These are phyloP conservation scores for Poeciliopsis prolifica DNA, from an alignment of 2,113 vertebrate genomes.

Conservation along the genomic window DNA sequence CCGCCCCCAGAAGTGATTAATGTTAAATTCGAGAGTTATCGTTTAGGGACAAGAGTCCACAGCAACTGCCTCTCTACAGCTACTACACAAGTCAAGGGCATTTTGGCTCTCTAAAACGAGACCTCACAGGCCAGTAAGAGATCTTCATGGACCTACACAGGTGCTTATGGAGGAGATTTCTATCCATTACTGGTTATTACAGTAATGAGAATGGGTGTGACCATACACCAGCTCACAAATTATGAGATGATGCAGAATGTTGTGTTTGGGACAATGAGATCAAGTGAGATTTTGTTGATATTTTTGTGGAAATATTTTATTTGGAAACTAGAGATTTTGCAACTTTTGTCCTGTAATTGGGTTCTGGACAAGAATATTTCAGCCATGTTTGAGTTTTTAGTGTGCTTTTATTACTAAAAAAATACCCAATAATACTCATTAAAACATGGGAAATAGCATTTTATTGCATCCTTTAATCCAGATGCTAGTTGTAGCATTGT, in stretches of 20 bases:
- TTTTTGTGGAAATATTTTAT: neutral
- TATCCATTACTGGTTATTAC: slow-evolving; percentile 31
- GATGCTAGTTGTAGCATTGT: neutral
- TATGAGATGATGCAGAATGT: neutral
- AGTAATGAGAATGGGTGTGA: slow-evolving; percentile 6
- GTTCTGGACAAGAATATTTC: neutral
- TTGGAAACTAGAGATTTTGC: neutral
- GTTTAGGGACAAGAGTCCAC: slow-evolving; percentile 74
- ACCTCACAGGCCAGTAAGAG: slow-evolving; percentile 53
- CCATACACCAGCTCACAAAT: neutral
- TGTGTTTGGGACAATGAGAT: neutral
- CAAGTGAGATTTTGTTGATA: neutral
- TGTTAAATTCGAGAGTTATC: slow-evolving; percentile 79
- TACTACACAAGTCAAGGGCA: slow-evolving; percentile 65
- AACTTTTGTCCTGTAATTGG: neutral
- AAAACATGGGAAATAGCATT: neutral
- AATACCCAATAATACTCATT: neutral
- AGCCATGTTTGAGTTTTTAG: neutral
- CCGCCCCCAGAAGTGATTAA: slow-evolving; percentile 72
- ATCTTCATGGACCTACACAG: slow-evolving; percentile 62
- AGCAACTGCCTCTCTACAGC: slow-evolving; percentile 71
- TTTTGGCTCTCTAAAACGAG: slow-evolving; percentile 57
- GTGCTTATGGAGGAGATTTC: slow-evolving; percentile 41
- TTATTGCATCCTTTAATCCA: neutral
- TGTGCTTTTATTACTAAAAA: neutral